Evolutionary conservation across 2,797 vertebrate genomes (phyloP).

Genomic region (Trichosurus vulpecula): DNA sequence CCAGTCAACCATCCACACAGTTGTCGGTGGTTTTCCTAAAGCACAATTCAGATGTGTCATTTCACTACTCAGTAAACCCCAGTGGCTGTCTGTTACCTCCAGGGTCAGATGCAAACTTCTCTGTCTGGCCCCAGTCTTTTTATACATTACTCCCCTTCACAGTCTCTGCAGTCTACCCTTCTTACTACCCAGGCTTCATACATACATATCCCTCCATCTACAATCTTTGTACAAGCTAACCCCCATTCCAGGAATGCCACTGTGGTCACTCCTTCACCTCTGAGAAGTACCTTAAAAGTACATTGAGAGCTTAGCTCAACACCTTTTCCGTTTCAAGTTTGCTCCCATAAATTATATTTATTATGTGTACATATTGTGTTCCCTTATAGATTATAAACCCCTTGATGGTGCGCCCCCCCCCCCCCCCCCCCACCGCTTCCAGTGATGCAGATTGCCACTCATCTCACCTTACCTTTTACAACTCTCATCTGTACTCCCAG

Average conservation of each 20-base stretch:
- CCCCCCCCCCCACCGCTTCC: too few relatives aligned
- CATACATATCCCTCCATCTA: background rate
- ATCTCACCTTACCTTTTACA: background rate
- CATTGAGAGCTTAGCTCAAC: background rate
- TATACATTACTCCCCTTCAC: background rate
- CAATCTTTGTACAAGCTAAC: background rate
- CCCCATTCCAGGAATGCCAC: background rate
- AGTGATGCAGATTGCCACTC: background rate
- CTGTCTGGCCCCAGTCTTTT: background rate
- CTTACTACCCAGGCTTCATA: background rate
- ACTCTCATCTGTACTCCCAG: background rate
- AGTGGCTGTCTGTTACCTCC: background rate
- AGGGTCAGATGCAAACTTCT: background rate
- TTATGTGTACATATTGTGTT: background rate
- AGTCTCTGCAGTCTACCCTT: background rate
- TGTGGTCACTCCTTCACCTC: background rate
- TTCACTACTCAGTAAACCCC: too few relatives aligned
- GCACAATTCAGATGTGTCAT: background rate
- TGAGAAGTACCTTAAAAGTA: background rate
- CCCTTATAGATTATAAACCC: background rate
- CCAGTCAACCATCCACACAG: background rate
- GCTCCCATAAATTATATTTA: background rate
- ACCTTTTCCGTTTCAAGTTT: background rate
- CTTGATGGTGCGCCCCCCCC: background rate
- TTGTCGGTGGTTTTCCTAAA: background rate